Evolutionary conservation across 2,113 vertebrate genomes (phyloP).

Genomic region (Semnornis frantzii): DNA sequence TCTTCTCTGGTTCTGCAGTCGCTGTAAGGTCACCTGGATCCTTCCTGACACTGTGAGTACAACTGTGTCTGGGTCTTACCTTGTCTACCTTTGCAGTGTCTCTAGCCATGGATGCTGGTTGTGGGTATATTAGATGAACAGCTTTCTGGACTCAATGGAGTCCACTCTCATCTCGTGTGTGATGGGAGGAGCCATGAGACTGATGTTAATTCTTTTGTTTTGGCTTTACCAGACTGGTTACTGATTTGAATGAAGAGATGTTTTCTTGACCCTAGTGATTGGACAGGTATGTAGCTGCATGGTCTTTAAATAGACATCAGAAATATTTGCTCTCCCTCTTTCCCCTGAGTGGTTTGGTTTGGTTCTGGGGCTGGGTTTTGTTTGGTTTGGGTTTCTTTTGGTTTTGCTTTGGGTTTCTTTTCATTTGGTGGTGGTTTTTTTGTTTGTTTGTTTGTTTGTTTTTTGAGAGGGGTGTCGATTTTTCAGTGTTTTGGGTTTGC

Average conservation of each 20-base stretch:
- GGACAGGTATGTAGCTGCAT: not conserved
- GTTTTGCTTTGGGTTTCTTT: too few relatives aligned
- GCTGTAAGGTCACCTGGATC: not conserved
- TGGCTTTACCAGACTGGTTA: not conserved
- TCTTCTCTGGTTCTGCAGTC: not conserved
- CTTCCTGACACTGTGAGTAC: not conserved
- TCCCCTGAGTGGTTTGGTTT: not conserved
- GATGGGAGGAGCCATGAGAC: too few relatives aligned
- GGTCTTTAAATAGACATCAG: slow-evolving; percentile 40
- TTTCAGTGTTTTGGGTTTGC: too few relatives aligned
- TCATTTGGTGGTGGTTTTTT: too few relatives aligned
- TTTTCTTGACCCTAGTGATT: not conserved
- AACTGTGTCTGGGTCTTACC: not conserved
- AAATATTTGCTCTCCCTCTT: slow-evolving; percentile 1
- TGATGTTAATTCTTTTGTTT: not conserved
- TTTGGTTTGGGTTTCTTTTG: too few relatives aligned
- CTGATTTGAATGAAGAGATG: not conserved
- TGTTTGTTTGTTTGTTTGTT: too few relatives aligned
- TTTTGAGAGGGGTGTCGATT: too few relatives aligned
- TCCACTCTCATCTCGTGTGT: not conserved
- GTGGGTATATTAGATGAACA: not conserved
- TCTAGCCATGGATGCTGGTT: not conserved
- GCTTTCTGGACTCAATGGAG: not conserved
- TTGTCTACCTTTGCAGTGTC: not conserved
- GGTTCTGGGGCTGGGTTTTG: too few relatives aligned